Base-by-base conservation (phyloP, 2,888 invertebrate species). In the Azorinus chamasolen region DNA sequence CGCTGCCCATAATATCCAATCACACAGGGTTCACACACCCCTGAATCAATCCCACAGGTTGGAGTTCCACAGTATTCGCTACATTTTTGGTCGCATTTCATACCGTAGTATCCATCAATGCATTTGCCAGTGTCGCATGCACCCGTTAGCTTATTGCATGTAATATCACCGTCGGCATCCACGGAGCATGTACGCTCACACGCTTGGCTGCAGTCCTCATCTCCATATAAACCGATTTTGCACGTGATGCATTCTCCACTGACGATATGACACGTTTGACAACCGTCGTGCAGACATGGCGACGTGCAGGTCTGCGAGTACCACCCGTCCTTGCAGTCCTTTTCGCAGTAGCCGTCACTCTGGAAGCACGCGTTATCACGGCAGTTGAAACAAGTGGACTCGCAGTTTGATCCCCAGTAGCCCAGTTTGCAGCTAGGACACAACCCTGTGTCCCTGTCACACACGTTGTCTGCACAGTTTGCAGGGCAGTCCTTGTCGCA, bases 231-330 rank as follows among this genome's bases (percentile, higher is more conserved):
- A 5, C 72, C 71, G 1, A 37, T 39, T 41, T 64, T 54, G 37
- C 79, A 79, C 27, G 63, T n/a, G 6, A 68, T 64, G 43, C 79
- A 79, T 18, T 70, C 43, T 20, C 79, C 79, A 14, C 10, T 51
- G 14, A 48, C 22, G 3, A 59, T 24, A 0, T 53, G 54, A 45
- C 79, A 79, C n/a, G 69, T 45, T 12, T 57, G 48, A 20, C 79
- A 79, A 0, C 68, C 72, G 18, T 6, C 22, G 25, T 66, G 53
- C 4, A 55, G 24, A 32, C 79, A 79, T 2, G 39, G 46, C 10
- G 22, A 39, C 27, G 24, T 55, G 41, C 79, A 79, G 3, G 20
- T 20, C 2, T 43, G 16, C 2, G 37, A 46, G 57, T 75, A 75
- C 50, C 53, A 79, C 0, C 79, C 79, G 25, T 75, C 55, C 4